Evolutionary conservation across 92 coral and sea anemone species (phyloP).

Genomic region (Micromussa lordhowensis): DNA sequence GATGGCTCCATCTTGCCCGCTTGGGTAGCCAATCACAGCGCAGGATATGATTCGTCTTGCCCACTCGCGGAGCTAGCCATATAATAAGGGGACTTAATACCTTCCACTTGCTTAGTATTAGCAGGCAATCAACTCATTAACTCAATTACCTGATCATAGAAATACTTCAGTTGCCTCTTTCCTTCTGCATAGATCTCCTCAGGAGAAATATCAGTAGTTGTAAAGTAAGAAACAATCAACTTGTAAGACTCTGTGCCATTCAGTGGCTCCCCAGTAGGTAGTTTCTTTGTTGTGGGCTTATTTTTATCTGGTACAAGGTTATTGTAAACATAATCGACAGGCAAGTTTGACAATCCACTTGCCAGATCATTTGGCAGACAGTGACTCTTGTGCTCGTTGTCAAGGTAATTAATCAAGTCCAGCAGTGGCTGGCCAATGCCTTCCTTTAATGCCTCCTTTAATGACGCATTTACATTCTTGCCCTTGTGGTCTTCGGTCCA

Average conservation of each 20-base stretch:
- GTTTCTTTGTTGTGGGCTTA: slow-evolving; percentile 67
- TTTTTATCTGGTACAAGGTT: slow-evolving; percentile 76
- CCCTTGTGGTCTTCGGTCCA: slow-evolving; percentile 64
- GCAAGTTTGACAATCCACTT: slow-evolving; percentile 87
- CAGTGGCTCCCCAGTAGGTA: slow-evolving; percentile 83
- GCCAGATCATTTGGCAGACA: slow-evolving; percentile 90
- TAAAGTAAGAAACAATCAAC: slow-evolving; percentile 82
- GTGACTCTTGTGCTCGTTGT: slow-evolving; percentile 73
- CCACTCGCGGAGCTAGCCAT: too few relatives aligned
- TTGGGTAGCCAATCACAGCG: too few relatives aligned
- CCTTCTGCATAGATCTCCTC: slow-evolving; percentile 78
- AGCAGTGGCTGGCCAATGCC: slow-evolving; percentile 82
- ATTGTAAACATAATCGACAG: slow-evolving; percentile 80
- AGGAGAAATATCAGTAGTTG: slow-evolving; percentile 81
- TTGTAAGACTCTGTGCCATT: slow-evolving; percentile 81
- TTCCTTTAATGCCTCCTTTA: slow-evolving; percentile 62
- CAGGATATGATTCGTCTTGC: too few relatives aligned
- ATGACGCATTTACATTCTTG: slow-evolving; percentile 57
- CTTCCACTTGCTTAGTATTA: too few relatives aligned
- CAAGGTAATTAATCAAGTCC: slow-evolving; percentile 71
- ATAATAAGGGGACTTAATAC: too few relatives aligned
- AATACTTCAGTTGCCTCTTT: slow-evolving; percentile 65
- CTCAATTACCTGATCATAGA: slow-evolving; percentile 67
- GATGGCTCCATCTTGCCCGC: too few relatives aligned
- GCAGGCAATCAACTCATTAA: neutral